Evolutionary conservation across 2,113 vertebrate species (phyloP), one percentile per base, ranked within the genome.

Genomic region (Carollia perspicillata): DNA sequence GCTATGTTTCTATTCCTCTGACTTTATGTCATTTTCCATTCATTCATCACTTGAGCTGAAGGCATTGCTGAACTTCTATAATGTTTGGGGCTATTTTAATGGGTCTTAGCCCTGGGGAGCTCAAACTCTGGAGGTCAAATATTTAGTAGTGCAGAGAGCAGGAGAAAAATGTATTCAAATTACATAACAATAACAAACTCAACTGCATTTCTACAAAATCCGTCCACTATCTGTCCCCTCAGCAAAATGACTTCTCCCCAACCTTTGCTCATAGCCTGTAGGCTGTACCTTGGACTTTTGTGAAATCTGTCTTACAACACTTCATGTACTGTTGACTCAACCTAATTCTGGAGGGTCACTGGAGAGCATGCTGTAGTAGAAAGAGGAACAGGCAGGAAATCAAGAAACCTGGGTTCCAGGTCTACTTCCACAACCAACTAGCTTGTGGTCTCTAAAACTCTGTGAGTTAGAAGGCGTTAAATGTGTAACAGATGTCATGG

Each of bases 281-380:
- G n/a, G 11, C 22, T 77, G 92, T 13, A 91, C 93, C 58, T 89
- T 93, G 84, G 60, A 92, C 78, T 33, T 96, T 75, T 93, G 72
- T 53, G 79, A 72, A 95, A 92, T 69, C 14, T 33, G 5, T 58
- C 63, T 68, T 92, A 35, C 84, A 68, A 63, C 37, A 77, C 44
- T 72, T 89, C 11, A 5, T 18, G 42, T 80, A 13, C 49, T 91
- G 40, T 72, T 91, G 94, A 81, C 12, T 92, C 47, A 79, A 33
- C 22, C n/a, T 86, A 30, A 16, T 37, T 47, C 5, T 18, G 10
- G 78, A 53, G 20, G 40, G 11, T 87, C 28, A 65, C 1, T 42
- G 63, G 26, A 17, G 78, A 55, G 6, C 6, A 6, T 8, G 47
- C 28, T 35, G 5, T 16, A 12, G 68, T 6, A 78, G 68, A 18